phyloP scores from a whole-genome alignment of 2,797 vertebrate species.

The Epinephelus coioides region DNA sequence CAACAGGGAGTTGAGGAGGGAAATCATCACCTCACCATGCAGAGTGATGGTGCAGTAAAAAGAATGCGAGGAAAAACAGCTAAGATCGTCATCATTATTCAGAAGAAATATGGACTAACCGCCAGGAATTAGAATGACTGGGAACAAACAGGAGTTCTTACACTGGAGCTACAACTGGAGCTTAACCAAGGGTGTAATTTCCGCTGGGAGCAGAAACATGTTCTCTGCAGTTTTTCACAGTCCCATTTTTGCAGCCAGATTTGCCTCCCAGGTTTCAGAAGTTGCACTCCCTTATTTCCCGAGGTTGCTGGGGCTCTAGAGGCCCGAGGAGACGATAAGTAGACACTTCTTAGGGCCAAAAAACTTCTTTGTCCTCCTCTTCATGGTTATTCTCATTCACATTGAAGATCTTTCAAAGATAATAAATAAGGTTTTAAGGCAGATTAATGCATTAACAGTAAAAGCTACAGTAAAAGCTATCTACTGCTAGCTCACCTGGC shows the following conservation, averaged over 20 bases:
- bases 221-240: not conserved
- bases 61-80: not conserved
- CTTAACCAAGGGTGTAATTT: conserved; percentile 3
- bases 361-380: not conserved
- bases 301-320: not conserved
- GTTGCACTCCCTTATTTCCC: not conserved
- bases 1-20: not conserved
- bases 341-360: not conserved
- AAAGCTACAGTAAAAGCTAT: too few species aligned
- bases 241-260: not conserved
- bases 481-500: too few species aligned
- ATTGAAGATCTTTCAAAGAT: too few species aligned
- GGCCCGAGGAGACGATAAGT: not conserved
- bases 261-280: not conserved
- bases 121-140: not conserved
- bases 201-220: not conserved
- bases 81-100: not conserved
- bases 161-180: not conserved
- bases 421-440: too few species aligned
- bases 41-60: not conserved
- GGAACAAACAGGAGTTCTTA: not conserved
- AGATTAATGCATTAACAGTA: too few species aligned
- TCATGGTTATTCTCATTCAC: too few species aligned
- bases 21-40: not conserved
- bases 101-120: not conserved